Evolutionary conservation across 2,888 invertebrate species (phyloP).

Genomic region (Amphipoea lucens): DNA sequence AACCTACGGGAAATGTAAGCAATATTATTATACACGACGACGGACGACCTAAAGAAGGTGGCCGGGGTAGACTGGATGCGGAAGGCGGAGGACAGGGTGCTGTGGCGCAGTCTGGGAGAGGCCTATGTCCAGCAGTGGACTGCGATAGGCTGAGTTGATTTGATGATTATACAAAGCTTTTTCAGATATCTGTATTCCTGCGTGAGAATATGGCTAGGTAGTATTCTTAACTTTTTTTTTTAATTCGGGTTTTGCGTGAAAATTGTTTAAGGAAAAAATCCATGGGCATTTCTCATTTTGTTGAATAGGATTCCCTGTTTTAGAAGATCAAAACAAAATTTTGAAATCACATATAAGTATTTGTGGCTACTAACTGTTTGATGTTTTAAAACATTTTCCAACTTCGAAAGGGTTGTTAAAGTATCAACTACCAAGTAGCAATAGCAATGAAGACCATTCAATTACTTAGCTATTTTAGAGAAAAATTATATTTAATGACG

Average conservation of each 20-base stretch:
- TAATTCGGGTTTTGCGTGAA: neutral
- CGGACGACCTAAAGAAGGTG: no score
- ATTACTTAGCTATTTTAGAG: neutral
- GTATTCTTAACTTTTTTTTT: neutral
- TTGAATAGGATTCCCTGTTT: no score
- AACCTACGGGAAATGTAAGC: constrained; percentile 19
- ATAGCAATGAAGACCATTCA: neutral
- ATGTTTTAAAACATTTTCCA: neutral
- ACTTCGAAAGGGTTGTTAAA: neutral
- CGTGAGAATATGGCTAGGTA: neutral
- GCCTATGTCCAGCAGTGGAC: no score
- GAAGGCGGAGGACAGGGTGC: no score
- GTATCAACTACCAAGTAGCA: neutral
- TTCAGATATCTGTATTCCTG: neutral
- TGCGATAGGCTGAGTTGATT: no score
- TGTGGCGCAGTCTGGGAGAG: no score
- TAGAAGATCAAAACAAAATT: no score
- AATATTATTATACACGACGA: neutral
- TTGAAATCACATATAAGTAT: no score
- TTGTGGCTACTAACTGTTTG: neutral
- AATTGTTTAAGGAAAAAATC: neutral
- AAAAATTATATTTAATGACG: neutral
- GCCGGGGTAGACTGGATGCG: no score
- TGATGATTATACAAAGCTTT: neutral
- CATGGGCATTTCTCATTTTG: neutral